Conservation (phyloP, 1,140 invertebrate species). For the Adelges cooleyi region DNA sequence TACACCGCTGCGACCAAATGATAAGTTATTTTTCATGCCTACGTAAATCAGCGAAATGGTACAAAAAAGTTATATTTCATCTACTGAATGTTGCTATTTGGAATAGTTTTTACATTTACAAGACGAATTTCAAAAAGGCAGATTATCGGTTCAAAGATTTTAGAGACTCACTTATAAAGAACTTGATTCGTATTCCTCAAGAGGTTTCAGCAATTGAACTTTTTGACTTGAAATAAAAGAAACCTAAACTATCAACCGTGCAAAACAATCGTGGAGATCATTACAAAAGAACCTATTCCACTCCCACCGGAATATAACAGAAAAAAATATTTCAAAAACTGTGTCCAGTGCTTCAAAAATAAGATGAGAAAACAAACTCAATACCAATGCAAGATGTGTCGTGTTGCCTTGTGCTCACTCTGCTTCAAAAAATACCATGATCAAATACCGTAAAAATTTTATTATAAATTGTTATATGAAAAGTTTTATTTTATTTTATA, state of each 20-base stretch:
- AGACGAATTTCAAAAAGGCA: too few species aligned
- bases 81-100: neutral
- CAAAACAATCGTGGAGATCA: neutral
- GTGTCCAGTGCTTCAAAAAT: neutral
- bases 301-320: neutral
- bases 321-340: neutral
- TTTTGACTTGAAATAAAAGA: neutral
- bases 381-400: neutral
- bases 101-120: neutral
- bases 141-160: neutral
- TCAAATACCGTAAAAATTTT: too few species aligned
- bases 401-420: too few species aligned
- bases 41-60: neutral
- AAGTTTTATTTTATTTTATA: too few species aligned
- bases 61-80: constrained; percentile 7
- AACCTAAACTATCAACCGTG: neutral
- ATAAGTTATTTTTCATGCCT: constrained; percentile 1
- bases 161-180: neutral
- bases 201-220: neutral
- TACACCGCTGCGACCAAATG: neutral
- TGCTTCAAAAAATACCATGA: too few species aligned
- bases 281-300: neutral
- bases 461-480: too few species aligned
- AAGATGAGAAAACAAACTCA: neutral
- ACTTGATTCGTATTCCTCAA: neutral